Conservation (phyloP, 1,140 invertebrate species). For the Heliconius congener region DNA sequence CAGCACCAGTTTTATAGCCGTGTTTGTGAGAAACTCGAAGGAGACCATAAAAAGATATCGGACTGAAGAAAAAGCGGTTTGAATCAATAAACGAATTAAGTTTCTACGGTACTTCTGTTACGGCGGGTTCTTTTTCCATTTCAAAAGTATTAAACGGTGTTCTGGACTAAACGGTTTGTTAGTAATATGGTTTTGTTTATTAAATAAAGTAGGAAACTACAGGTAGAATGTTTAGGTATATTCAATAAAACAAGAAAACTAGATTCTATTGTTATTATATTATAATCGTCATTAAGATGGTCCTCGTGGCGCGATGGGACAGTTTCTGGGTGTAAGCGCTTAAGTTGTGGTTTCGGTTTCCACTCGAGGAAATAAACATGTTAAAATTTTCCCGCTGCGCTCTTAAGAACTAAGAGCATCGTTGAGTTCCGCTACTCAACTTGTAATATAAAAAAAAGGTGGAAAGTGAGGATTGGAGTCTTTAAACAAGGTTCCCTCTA, state of each 20-base stretch:
- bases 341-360: background rate
- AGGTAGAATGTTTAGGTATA: background rate
- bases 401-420: background rate
- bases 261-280: no score
- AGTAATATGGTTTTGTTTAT: conserved; percentile 21
- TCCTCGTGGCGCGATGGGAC: background rate
- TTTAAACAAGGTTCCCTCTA: background rate
- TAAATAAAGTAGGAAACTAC: background rate
- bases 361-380: background rate
- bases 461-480: background rate
- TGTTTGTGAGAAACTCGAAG: conserved; percentile 34
- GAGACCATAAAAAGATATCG: conserved; percentile 42
- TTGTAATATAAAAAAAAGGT: background rate
- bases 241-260: background rate
- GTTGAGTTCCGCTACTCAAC: background rate
- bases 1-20: conserved; percentile 30
- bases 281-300: background rate
- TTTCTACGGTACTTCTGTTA: conserved; percentile 29
- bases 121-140: conserved; percentile 9
- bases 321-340: background rate
- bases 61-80: conserved; percentile 38
- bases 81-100: conserved; percentile 48
- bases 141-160: conserved; percentile 23
- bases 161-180: conserved; percentile 1
- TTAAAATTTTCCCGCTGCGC: background rate